Percentiles rank a stretch among this genome's conserved stretches.
Conservation (phyloP, 2,797 vertebrate species). For the Arnoldichthys spilopterus region DNA sequence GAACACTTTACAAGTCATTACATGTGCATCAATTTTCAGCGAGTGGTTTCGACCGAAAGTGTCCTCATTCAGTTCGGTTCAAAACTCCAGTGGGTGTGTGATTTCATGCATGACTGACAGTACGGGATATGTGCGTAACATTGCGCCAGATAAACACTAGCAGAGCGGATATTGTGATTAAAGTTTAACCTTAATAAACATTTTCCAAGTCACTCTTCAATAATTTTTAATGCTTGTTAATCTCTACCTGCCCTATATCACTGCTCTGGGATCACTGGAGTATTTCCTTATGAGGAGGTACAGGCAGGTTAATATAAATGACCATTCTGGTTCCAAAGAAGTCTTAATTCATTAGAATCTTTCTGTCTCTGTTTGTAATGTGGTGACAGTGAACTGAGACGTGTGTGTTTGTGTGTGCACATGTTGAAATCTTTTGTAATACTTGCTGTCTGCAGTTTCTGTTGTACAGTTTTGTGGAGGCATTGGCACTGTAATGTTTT, state of each 20-base stretch:
- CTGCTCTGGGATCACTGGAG: background rate
- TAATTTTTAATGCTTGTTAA: background rate
- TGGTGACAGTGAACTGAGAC: background rate
- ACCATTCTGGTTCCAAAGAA: background rate
- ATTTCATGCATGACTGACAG: background rate
- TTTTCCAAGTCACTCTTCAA: conserved; percentile 11
- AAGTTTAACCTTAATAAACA: conserved; percentile 33
- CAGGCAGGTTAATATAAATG: too few relatives aligned
- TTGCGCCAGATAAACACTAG: background rate
- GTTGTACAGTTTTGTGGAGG: conserved; percentile 2
- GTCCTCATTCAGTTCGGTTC: background rate
- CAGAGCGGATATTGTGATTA: conserved; percentile 18
- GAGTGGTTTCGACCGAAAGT: conserved; percentile 16
- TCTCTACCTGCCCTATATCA: background rate
- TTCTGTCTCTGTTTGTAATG: background rate
- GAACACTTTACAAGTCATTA: conserved; percentile 37
- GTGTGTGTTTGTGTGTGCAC: background rate
- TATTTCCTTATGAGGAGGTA: background rate
- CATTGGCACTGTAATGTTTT: conserved; percentile 1
- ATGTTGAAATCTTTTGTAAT: conserved; percentile 31
- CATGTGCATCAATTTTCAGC: conserved; percentile 25
- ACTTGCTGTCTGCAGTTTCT: conserved; percentile 3
- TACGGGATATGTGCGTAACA: background rate
- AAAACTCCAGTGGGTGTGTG: background rate
- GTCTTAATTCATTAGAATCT: background rate